phyloP scores from a whole-genome alignment of 1,140 invertebrate species.

The Apis cerana region DNA sequence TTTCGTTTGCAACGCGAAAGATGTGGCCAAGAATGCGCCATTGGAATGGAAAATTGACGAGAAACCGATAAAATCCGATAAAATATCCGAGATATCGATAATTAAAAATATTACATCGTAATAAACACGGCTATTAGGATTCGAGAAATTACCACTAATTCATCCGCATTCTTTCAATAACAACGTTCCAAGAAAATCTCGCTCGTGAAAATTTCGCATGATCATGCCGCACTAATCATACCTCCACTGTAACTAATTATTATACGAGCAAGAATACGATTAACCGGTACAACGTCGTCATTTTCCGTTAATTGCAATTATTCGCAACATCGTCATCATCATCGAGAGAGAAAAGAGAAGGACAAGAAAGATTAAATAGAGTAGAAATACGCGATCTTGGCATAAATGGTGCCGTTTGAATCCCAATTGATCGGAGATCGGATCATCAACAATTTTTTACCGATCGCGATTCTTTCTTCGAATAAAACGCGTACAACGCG shows the following conservation, averaged over 20 bases:
- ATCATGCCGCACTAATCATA: slow-evolving; percentile 2
- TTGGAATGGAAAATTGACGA: not conserved
- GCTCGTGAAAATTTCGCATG: slow-evolving; percentile 31
- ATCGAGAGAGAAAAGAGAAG: not conserved
- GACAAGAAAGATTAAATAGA: no score
- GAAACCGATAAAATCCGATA: not conserved
- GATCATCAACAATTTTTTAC: no score
- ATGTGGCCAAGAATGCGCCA: not conserved
- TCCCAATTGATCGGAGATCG: no score
- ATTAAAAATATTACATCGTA: not conserved
- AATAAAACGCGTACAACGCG: no score
- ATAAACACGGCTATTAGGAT: slow-evolving; percentile 10
- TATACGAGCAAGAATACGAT: not conserved
- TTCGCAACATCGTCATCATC: no score
- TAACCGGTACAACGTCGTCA: not conserved
- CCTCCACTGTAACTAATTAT: not conserved
- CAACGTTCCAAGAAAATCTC: slow-evolving; percentile 3
- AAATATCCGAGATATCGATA: no score
- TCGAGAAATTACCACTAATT: not conserved
- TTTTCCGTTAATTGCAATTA: not conserved
- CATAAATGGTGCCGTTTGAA: no score
- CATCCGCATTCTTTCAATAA: not conserved
- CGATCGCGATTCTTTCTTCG: no score
- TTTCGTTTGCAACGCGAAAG: not conserved
- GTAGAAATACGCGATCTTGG: no score